A percentile compares a stretch with the other conserved stretches of the same genome.
phyloP scores from a whole-genome alignment of 2,797 vertebrate genomes.

The Leptodactylus fallax region DNA sequence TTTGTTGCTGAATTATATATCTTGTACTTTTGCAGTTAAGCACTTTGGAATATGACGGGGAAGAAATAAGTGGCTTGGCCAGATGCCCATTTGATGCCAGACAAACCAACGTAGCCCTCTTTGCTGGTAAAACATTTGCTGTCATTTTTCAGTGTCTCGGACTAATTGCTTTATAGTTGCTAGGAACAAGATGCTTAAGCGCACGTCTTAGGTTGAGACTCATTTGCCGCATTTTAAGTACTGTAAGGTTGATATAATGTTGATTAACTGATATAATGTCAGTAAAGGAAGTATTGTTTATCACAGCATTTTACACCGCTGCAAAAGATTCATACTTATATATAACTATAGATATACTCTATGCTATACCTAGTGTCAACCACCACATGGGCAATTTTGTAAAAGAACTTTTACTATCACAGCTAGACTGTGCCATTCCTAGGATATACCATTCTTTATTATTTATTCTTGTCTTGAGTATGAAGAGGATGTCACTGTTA shows the following conservation, averaged over 20 bases:
- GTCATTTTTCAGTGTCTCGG: conserved; percentile 68
- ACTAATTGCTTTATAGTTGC: conserved; percentile 73
- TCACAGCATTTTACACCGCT: neutral
- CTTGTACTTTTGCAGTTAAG: conserved; percentile 87
- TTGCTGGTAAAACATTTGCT: conserved; percentile 86
- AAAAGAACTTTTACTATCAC: neutral
- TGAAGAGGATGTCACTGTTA: too few species aligned
- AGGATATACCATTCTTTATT: too few species aligned
- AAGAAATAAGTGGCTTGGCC: conserved; percentile 98
- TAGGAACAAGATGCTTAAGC: conserved; percentile 65
- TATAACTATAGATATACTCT: neutral
- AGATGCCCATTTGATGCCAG: conserved; percentile 98
- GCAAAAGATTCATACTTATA: too few species aligned
- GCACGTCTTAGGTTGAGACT: neutral
- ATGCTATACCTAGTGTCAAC: neutral
- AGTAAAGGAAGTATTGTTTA: neutral
- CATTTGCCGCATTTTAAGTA: neutral
- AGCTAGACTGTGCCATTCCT: too few species aligned
- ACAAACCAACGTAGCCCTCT: conserved; percentile 99
- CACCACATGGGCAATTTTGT: neutral
- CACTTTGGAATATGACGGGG: conserved; percentile 97
- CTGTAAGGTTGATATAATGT: neutral
- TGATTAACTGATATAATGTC: neutral
- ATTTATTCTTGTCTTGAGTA: too few species aligned
- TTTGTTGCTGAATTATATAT: conserved; percentile 52